Conservation (phyloP, 1,140 invertebrate species). For the Zaprionus capensis region DNA sequence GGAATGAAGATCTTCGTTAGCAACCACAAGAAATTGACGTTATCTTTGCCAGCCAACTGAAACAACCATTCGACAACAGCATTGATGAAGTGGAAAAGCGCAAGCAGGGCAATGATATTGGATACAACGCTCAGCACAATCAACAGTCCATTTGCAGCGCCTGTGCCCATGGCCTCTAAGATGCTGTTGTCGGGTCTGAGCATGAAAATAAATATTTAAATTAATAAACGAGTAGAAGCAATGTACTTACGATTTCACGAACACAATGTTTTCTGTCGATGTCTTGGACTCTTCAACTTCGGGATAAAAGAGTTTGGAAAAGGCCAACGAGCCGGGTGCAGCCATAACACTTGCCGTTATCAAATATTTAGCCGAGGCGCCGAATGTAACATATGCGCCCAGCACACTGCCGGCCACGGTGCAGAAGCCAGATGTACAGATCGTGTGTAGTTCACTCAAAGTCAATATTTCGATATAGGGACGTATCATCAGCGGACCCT, state of each 20-base stretch:
- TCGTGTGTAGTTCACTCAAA: constrained; percentile 93
- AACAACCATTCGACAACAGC: constrained; percentile 91
- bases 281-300: constrained; percentile 91
- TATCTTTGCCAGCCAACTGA: constrained; percentile 87
- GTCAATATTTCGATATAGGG: constrained; percentile 92
- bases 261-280: constrained; percentile 87
- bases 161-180: constrained; percentile 93
- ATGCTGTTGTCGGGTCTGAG: constrained; percentile 90
- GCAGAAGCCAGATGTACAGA: constrained; percentile 96
- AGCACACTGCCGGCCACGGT: constrained; percentile 96
- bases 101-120: constrained; percentile 95
- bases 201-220: neutral
- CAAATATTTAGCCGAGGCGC: constrained; percentile 91
- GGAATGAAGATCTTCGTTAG: constrained; percentile 93
- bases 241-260: constrained; percentile 86
- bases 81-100: constrained; percentile 93
- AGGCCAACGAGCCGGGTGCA: constrained; percentile 94
- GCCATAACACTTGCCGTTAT: constrained; percentile 97
- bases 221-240: neutral
- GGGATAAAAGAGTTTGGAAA: constrained; percentile 94
- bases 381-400: constrained; percentile 95
- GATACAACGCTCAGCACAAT: constrained; percentile 94
- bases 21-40: constrained; percentile 87
- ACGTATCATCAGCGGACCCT: constrained; percentile 93
- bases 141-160: constrained; percentile 90